Evolutionary conservation across 2,797 vertebrate species (phyloP).

Genomic region (Percopsis omiscomaycus): DNA sequence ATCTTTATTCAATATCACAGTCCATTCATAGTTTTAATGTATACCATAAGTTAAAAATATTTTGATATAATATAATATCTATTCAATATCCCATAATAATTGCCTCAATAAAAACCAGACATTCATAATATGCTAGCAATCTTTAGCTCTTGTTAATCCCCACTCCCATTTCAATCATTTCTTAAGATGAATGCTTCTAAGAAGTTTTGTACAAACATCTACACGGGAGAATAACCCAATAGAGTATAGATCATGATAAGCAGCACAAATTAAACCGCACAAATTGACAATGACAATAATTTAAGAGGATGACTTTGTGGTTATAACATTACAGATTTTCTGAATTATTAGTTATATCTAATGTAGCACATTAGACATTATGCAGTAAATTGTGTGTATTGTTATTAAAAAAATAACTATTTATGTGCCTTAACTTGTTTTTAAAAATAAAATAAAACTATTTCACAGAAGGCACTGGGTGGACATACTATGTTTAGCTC

Average conservation of each 20-base stretch:
- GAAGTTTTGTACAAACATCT: slow-evolving; percentile 66
- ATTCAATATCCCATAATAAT: slow-evolving; percentile 74
- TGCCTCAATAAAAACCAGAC: slow-evolving; percentile 70
- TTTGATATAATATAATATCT: slow-evolving; percentile 79
- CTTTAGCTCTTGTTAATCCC: slow-evolving; percentile 37
- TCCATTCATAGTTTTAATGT: slow-evolving; percentile 82
- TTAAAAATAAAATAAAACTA: not conserved
- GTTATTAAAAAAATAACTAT: not conserved
- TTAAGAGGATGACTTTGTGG: slow-evolving; percentile 23
- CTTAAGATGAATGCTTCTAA: slow-evolving; percentile 46
- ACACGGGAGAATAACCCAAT: slow-evolving; percentile 16
- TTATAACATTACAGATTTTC: no score
- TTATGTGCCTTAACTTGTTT: not conserved
- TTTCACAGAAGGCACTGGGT: slow-evolving; percentile 25
- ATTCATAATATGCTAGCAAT: slow-evolving; percentile 71
- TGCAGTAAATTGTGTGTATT: no score
- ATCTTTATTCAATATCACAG: slow-evolving; percentile 73
- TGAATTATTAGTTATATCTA: no score
- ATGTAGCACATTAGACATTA: no score
- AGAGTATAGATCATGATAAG: not conserved
- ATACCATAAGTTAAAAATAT: slow-evolving; percentile 92
- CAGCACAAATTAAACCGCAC: slow-evolving; percentile 7
- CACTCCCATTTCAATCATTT: slow-evolving; percentile 61
- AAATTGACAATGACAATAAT: slow-evolving; percentile 27
- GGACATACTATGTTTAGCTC: not conserved